Percentiles rank a stretch among this genome's conserved stretches.
phyloP scores from a whole-genome alignment of 2,113 vertebrate genomes.

The Ceyx margarethae region DNA sequence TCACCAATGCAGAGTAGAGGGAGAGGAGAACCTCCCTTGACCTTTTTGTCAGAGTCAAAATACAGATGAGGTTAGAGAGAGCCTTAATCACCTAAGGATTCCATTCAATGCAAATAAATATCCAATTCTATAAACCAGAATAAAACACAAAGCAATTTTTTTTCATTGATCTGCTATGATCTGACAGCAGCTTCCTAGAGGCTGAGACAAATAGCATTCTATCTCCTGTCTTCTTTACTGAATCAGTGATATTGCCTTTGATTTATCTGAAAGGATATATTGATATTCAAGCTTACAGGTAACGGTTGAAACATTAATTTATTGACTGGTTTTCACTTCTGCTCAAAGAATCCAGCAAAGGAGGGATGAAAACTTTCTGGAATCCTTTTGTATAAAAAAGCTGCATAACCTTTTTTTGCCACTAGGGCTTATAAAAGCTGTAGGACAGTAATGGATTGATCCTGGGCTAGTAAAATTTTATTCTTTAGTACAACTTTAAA shows the following conservation, averaged over 20 bases:
- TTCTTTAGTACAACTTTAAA: background rate
- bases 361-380: background rate
- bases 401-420: background rate
- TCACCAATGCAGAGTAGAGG: too few species aligned
- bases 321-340: background rate
- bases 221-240: background rate
- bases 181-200: background rate
- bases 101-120: background rate
- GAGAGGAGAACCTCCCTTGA: too few species aligned
- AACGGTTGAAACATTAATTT: background rate
- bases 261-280: background rate
- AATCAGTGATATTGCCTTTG: background rate
- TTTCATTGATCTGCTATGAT: background rate
- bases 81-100: background rate
- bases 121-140: background rate
- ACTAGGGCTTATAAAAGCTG: background rate
- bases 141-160: background rate
- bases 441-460: background rate
- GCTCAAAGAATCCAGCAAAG: background rate
- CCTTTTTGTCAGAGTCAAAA: background rate
- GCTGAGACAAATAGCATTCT: background rate
- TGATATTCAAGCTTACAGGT: background rate
- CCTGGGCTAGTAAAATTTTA: background rate
- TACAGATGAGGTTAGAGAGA: background rate
- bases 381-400: background rate